These are phyloP conservation scores for Mesorhabditis spiculigera DNA, from an alignment of 2,888 invertebrate genomes.

Conservation along the genomic window DNA sequence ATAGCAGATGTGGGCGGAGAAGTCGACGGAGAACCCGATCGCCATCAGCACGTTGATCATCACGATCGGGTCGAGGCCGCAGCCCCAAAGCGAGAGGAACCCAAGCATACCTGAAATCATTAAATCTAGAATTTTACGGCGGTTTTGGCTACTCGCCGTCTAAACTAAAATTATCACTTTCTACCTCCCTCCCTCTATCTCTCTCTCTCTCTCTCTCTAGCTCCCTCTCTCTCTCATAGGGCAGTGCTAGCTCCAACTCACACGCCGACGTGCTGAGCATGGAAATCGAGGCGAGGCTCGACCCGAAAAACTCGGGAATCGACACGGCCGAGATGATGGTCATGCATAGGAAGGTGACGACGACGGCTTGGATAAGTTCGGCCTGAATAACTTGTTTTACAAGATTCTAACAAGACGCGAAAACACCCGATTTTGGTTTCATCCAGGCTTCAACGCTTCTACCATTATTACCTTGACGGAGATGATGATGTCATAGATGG, in stretches of 20 bases:
- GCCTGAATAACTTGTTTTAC: constrained; percentile 20
- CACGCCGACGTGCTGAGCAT: constrained; percentile 50
- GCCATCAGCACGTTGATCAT: constrained; percentile 53
- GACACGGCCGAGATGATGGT: constrained; percentile 47
- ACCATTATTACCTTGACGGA: constrained; percentile 41
- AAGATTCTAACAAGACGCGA: no score
- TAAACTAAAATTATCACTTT: background rate
- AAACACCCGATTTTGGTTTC: no score
- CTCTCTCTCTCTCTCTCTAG: no score
- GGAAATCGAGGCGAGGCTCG: constrained; percentile 41
- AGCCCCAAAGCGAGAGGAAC: constrained; percentile 45
- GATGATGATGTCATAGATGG: constrained; percentile 53
- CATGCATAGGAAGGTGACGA: constrained; percentile 51
- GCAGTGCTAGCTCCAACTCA: constrained; percentile 19
- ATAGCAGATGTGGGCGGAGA: constrained; percentile 89
- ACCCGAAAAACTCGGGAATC: constrained; percentile 42
- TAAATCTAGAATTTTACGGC: background rate
- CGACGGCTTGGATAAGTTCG: constrained; percentile 49
- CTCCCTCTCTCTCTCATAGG: no score
- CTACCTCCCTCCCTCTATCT: background rate
- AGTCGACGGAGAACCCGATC: constrained; percentile 90
- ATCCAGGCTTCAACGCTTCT: background rate
- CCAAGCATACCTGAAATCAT: constrained; percentile 39
- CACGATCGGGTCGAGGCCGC: constrained; percentile 48
- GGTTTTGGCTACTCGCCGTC: background rate